Evolutionary conservation across 2,113 vertebrate species (phyloP).

Genomic region (Pelecanoides urinatrix): DNA sequence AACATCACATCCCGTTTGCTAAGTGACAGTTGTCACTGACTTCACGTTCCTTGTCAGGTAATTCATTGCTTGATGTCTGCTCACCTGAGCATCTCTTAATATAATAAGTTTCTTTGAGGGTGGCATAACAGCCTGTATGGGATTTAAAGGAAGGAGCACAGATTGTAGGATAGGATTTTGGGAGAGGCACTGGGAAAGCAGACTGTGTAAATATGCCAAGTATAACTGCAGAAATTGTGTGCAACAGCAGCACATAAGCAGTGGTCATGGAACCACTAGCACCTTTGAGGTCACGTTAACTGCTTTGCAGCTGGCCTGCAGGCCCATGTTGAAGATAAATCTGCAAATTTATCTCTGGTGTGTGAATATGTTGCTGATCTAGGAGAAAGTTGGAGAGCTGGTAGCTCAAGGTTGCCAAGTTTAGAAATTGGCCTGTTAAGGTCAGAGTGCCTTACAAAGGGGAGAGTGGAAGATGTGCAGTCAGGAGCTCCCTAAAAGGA

Average conservation of each 20-base stretch:
- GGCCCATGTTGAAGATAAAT: not conserved
- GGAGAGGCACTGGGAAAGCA: not conserved
- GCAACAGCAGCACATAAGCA: not conserved
- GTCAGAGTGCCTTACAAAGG: not conserved
- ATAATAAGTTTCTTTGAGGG: not conserved
- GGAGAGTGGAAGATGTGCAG: not conserved
- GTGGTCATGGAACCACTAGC: not conserved
- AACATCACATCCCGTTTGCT: not conserved
- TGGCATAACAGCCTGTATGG: not conserved
- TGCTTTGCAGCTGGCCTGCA: not conserved
- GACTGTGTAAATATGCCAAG: not conserved
- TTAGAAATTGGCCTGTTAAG: not conserved
- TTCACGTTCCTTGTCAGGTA: not conserved
- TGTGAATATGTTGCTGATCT: not conserved
- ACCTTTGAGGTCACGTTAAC: not conserved
- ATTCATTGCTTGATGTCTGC: not conserved
- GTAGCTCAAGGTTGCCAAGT: not conserved
- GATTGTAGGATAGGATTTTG: not conserved
- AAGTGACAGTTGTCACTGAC: conserved; percentile 2
- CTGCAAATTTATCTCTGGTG: not conserved
- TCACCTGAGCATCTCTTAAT: not conserved
- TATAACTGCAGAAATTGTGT: not conserved
- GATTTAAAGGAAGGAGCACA: not conserved
- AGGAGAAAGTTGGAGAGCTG: not conserved
- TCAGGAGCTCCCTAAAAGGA: not conserved